These are phyloP conservation scores for Patella vulgata DNA, from an alignment of 1,140 invertebrate species.

Conservation along the genomic window DNA sequence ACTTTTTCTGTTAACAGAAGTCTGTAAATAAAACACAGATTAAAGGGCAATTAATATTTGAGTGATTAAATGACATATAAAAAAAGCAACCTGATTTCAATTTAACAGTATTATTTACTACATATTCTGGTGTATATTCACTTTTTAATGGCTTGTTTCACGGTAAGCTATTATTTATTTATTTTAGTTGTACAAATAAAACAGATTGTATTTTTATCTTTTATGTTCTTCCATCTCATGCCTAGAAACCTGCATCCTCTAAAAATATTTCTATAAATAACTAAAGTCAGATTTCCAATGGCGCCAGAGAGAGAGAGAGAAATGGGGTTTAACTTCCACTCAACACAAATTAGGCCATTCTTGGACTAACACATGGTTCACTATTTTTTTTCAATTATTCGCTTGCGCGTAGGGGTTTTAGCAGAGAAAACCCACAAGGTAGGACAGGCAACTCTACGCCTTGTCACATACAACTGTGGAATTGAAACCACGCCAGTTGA, in stretches of 20 bases:
- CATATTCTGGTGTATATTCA: not conserved
- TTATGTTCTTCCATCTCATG: not conserved
- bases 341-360: no score
- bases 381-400: no score
- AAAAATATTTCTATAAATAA: no score
- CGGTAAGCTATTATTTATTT: not conserved
- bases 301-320: no score
- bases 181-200: not conserved
- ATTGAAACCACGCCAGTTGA: no score
- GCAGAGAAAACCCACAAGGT: no score
- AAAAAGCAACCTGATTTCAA: not conserved
- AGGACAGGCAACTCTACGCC: no score
- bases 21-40: conserved; percentile 47
- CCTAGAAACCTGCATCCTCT: not conserved
- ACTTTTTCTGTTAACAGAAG: conserved; percentile 83
- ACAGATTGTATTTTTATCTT: not conserved
- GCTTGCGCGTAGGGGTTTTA: no score
- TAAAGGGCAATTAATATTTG: not conserved
- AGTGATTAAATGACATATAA: not conserved
- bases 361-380: no score
- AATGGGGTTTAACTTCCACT: no score
- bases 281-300: no score
- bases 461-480: no score
- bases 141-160: not conserved
- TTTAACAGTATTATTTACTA: not conserved